Conservation (phyloP, 2,113 vertebrate genomes). For the Cyanoderma ruficeps region DNA sequence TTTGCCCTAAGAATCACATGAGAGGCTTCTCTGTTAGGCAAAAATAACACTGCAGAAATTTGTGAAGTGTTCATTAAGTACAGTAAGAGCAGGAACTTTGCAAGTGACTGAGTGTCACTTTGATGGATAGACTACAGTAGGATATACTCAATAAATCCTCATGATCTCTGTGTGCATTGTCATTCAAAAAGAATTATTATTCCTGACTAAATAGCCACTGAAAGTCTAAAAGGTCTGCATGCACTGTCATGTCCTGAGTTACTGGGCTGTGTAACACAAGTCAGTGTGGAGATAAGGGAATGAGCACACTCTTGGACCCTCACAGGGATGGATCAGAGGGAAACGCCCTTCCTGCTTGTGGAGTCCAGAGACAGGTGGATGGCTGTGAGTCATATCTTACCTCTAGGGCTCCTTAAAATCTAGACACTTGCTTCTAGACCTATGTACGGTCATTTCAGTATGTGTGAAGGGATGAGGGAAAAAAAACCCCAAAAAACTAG, state of each 20-base stretch:
- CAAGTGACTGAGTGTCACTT: constrained; percentile 25
- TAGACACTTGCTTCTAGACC: background rate
- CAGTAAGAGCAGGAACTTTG: background rate
- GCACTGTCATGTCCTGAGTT: background rate
- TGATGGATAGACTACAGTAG: constrained; percentile 37
- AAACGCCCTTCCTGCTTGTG: background rate
- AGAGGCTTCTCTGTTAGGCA: background rate
- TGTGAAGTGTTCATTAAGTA: constrained; percentile 34
- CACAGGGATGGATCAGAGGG: background rate
- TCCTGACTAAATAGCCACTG: background rate
- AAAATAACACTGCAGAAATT: background rate
- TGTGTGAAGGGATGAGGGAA: background rate
- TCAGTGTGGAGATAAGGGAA: background rate
- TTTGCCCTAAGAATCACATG: background rate
- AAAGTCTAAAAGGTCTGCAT: constrained; percentile 9
- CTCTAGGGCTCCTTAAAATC: background rate
- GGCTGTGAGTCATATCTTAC: background rate
- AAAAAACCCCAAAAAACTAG: background rate
- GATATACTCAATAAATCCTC: constrained; percentile 25
- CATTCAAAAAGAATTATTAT: constrained; percentile 52
- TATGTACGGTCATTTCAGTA: background rate
- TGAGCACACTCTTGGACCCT: background rate
- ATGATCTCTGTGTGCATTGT: background rate
- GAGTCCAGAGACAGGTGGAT: background rate
- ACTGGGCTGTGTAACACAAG: background rate